A percentile compares a stretch with the other conserved stretches of the same genome.
Evolutionary conservation across 2,888 invertebrate species (phyloP).

Genomic region (Leptopilina drosophilae): DNA sequence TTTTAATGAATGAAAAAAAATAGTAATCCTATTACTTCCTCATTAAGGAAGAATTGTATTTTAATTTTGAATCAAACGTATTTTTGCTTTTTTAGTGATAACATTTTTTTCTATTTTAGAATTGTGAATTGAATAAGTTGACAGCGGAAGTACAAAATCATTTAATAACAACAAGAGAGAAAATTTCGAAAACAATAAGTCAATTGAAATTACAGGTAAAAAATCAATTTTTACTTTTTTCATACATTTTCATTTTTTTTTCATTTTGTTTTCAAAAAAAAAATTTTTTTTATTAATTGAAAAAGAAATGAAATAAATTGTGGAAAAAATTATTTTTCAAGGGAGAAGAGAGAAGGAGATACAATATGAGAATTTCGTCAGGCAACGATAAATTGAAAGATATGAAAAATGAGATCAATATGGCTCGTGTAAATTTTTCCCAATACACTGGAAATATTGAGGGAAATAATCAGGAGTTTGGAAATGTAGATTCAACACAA

Average conservation of each 20-base stretch:
- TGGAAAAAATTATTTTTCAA: conserved; percentile 51
- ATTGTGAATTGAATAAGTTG: conserved; percentile 63
- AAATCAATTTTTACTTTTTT: too few relatives aligned
- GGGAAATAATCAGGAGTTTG: conserved; percentile 58
- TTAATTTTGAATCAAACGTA: background rate
- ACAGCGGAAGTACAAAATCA: conserved; percentile 65
- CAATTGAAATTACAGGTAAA: conserved; percentile 67
- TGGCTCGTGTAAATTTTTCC: conserved; percentile 61
- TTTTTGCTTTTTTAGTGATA: background rate
- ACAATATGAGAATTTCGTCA: conserved; percentile 64
- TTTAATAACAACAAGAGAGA: conserved; percentile 63
- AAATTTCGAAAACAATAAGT: conserved; percentile 63
- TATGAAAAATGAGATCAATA: conserved; percentile 72
- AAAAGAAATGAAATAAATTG: too few relatives aligned
- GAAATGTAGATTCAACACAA: conserved; percentile 50
- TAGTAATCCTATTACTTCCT: too few relatives aligned
- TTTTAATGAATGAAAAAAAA: conserved; percentile 23
- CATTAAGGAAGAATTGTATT: background rate
- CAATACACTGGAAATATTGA: conserved; percentile 57
- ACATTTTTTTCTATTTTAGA: conserved; percentile 59
- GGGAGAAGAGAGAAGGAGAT: conserved; percentile 66
- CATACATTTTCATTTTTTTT: too few relatives aligned
- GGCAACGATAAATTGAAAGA: conserved; percentile 67
- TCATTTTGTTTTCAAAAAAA: too few relatives aligned
- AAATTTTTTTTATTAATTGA: too few relatives aligned